Percentiles rank a stretch among this genome's conserved stretches.
Conservation (phyloP, 2,113 vertebrate genomes). For the Recurvirostra avosetta region DNA sequence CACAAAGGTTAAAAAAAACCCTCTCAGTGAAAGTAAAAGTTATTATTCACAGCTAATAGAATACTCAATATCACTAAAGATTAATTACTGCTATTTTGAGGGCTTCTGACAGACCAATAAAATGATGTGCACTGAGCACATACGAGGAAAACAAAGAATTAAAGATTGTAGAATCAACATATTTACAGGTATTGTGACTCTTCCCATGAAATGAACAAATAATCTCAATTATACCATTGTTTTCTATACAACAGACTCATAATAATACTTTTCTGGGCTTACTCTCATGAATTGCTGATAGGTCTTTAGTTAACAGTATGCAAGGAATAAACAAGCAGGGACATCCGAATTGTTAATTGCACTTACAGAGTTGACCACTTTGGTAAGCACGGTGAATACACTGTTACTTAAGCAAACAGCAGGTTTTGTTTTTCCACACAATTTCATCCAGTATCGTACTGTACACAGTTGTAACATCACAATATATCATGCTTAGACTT, state of each 20-base stretch:
- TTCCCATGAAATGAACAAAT: background rate
- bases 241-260: background rate
- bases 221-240: background rate
- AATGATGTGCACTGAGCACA: background rate
- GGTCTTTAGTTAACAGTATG: background rate
- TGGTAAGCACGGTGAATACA: background rate
- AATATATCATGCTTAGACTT: background rate
- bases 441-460: background rate
- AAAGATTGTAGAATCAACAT: background rate
- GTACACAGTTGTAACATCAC: background rate
- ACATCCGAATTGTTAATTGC: background rate
- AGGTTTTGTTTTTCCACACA: background rate
- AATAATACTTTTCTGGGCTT: background rate
- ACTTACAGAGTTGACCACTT: background rate
- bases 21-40: background rate
- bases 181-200: background rate
- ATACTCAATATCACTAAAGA: background rate
- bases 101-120: background rate
- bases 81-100: constrained; percentile 30
- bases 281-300: background rate
- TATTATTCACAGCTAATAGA: constrained; percentile 12
- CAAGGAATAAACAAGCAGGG: background rate
- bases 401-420: background rate
- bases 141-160: background rate
- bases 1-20: background rate